Conservation (phyloP, 2,113 vertebrate genomes). For the Podarcis muralis region DNA sequence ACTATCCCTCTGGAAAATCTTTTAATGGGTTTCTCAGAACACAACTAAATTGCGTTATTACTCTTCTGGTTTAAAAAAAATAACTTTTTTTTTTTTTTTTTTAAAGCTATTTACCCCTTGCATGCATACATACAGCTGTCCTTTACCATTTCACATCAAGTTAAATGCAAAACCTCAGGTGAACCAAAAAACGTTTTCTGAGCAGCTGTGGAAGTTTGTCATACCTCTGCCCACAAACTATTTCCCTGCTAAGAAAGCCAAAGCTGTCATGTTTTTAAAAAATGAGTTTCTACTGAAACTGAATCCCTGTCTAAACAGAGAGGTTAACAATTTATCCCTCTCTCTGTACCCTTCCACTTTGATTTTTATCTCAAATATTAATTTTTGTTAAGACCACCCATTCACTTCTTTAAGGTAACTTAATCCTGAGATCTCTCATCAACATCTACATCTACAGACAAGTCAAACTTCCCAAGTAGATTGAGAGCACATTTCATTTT, state of each 20-base stretch:
- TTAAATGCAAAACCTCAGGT: slow-evolving; percentile 48
- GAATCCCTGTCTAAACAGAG: slow-evolving; percentile 74
- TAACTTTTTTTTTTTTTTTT: too few species aligned
- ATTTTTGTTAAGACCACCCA: slow-evolving; percentile 93
- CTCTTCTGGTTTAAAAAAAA: background rate
- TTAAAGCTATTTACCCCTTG: slow-evolving; percentile 40
- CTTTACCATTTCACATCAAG: slow-evolving; percentile 36
- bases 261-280: slow-evolving; percentile 56
- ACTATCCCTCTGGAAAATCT: background rate
- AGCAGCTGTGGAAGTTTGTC: slow-evolving; percentile 60
- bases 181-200: slow-evolving; percentile 54
- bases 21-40: slow-evolving; percentile 14
- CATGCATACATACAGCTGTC: slow-evolving; percentile 39
- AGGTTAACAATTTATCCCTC: slow-evolving; percentile 67
- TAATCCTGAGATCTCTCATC: slow-evolving; percentile 83
- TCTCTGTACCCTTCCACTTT: slow-evolving; percentile 71
- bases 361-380: slow-evolving; percentile 91
- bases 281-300: slow-evolving; percentile 65
- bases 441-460: slow-evolving; percentile 68
- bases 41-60: background rate
- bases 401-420: slow-evolving; percentile 83
- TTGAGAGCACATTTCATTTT: slow-evolving; percentile 61
- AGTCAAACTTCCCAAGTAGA: slow-evolving; percentile 78
- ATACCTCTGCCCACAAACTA: slow-evolving; percentile 48
- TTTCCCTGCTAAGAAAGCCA: slow-evolving; percentile 57